phyloP scores from a whole-genome alignment of 2,113 vertebrate species.

The Gnathonemus echidnorhynchus region DNA sequence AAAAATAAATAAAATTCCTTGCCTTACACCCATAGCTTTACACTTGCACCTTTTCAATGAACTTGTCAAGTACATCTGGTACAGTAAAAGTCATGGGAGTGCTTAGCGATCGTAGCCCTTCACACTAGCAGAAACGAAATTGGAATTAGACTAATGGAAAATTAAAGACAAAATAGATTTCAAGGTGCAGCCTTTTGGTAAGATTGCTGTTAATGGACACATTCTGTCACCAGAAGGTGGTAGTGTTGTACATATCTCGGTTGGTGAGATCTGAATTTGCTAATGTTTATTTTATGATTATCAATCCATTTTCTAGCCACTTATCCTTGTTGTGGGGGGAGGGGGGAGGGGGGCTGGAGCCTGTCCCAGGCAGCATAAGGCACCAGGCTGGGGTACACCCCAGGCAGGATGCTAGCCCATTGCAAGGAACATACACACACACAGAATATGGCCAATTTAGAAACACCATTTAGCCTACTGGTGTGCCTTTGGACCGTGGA shows the following conservation, averaged over 20 bases:
- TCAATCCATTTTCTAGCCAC: neutral
- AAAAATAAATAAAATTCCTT: neutral
- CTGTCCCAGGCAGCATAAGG: neutral
- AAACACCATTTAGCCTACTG: neutral
- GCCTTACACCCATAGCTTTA: neutral
- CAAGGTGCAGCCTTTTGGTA: neutral
- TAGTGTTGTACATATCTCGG: conserved; percentile 3
- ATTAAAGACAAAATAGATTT: neutral
- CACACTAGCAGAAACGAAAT: neutral
- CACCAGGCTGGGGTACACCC: neutral
- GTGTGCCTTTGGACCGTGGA: neutral
- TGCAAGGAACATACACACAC: neutral
- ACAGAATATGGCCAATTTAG: neutral
- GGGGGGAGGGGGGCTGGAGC: neutral
- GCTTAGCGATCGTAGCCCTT: neutral
- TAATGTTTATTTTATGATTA: neutral
- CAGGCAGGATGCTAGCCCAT: neutral
- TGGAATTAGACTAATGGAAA: neutral
- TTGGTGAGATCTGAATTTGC: neutral
- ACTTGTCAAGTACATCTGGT: neutral
- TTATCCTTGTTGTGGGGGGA: neutral
- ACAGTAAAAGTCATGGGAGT: neutral
- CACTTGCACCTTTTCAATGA: neutral
- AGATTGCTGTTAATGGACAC: neutral
- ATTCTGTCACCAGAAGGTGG: neutral